phyloP scores from a whole-genome alignment of 2,888 invertebrate species.

The Watsonalla binaria region DNA sequence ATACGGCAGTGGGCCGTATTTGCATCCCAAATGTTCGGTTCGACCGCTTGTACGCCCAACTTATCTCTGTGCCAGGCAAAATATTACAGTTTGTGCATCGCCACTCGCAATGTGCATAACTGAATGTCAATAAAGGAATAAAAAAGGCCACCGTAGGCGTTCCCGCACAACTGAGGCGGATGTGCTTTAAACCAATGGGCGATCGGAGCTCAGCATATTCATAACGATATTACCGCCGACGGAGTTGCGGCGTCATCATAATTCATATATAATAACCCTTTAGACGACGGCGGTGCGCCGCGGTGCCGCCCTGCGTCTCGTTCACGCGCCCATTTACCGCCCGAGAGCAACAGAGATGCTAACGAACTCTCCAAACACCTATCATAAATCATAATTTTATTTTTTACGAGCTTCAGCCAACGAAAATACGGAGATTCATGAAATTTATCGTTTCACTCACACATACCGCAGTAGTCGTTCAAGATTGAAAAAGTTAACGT shows the following conservation, averaged over 20 bases:
- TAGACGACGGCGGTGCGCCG: constrained; percentile 58
- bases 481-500: constrained; percentile 18
- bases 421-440: constrained; percentile 33
- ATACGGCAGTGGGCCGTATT: constrained; percentile 75
- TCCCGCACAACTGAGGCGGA: constrained; percentile 71
- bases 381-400: constrained; percentile 78
- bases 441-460: constrained; percentile 50
- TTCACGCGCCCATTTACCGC: constrained; percentile 39
- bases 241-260: constrained; percentile 75
- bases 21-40: constrained; percentile 75
- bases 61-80: constrained; percentile 69
- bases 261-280: constrained; percentile 80
- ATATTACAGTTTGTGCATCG: constrained; percentile 77
- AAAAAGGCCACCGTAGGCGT: constrained; percentile 75
- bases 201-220: constrained; percentile 73
- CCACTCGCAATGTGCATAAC: constrained; percentile 75
- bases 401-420: constrained; percentile 49
- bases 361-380: constrained; percentile 42
- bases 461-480: constrained; percentile 14
- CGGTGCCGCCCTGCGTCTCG: constrained; percentile 65
- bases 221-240: constrained; percentile 78
- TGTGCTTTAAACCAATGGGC: constrained; percentile 74
- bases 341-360: constrained; percentile 59
- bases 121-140: constrained; percentile 77
- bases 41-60: constrained; percentile 63